A percentile compares a stretch with the other conserved stretches of the same genome.
Conservation (phyloP, 2,888 invertebrate species). For the Operophtera brumata region DNA sequence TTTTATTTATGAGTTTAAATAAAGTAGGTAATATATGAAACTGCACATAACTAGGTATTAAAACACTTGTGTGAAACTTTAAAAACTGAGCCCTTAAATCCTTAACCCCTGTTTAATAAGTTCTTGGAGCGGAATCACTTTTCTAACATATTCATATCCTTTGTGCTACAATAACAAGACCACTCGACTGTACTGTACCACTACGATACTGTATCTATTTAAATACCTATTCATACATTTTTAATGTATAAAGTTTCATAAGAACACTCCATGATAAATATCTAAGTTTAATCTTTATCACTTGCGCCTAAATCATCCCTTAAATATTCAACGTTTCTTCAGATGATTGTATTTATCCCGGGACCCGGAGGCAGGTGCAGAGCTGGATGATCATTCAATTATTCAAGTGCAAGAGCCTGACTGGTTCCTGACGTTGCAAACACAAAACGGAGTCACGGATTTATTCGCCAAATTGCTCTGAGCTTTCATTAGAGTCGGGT, state of each 20-base stretch:
- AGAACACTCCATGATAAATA: conserved; percentile 1
- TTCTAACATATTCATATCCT: no score
- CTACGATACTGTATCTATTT: no score
- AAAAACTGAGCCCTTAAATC: no score
- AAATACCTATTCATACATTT: not conserved
- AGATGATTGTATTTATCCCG: conserved; percentile 28
- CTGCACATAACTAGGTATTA: no score
- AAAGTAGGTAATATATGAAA: no score
- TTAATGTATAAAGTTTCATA: conserved; percentile 1
- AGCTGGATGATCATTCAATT: conserved; percentile 46
- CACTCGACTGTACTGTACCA: no score
- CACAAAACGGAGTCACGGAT: conserved; percentile 53
- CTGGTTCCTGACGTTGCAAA: conserved; percentile 49
- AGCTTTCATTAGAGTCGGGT: conserved; percentile 31
- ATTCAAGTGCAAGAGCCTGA: conserved; percentile 48
- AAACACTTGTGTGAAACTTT: no score
- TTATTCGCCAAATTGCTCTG: conserved; percentile 56
- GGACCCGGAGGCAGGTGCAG: conserved; percentile 35
- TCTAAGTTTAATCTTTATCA: not conserved
- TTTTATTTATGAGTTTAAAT: no score
- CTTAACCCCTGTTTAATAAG: no score
- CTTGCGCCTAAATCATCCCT: conserved; percentile 5
- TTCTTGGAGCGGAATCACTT: no score
- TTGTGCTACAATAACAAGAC: no score
- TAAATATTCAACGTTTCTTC: conserved; percentile 21